Conservation (phyloP, 2,888 invertebrate genomes). For the Entomobrya multifasciata region DNA sequence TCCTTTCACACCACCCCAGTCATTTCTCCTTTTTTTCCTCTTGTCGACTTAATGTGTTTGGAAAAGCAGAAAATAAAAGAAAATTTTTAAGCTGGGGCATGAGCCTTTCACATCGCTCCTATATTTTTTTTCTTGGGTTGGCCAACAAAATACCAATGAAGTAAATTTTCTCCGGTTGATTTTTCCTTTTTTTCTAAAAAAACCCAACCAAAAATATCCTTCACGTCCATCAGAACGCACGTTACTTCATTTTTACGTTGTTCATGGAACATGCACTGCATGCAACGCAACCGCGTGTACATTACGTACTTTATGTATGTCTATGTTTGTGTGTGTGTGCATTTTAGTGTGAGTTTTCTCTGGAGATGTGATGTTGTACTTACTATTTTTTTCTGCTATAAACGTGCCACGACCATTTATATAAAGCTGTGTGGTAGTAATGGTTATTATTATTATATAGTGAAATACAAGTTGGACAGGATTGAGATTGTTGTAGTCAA, state of each 20-base stretch:
- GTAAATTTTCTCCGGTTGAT: background rate
- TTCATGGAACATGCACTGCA: slow-evolving; percentile 12
- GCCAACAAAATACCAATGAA: background rate
- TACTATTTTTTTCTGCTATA: background rate
- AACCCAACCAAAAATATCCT: background rate
- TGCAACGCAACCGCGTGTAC: background rate
- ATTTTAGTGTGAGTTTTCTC: background rate
- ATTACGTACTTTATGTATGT: too few species aligned
- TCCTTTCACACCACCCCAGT: slow-evolving; percentile 31
- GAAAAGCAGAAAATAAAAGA: background rate
- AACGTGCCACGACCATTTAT: background rate
- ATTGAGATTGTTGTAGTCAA: too few species aligned
- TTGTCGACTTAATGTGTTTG: background rate
- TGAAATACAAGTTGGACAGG: too few species aligned
- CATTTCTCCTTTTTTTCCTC: background rate
- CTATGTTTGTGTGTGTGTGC: background rate
- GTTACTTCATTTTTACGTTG: slow-evolving; percentile 27
- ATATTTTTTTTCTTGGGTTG: background rate
- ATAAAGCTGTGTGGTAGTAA: background rate
- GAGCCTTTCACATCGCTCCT: background rate
- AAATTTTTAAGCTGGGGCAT: background rate
- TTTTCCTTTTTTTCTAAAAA: background rate
- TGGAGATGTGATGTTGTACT: background rate
- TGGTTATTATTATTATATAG: background rate
- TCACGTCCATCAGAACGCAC: slow-evolving; percentile 26